Evolutionary conservation across 2,888 invertebrate genomes (phyloP).

Genomic region (Acanthosoma haemorrhoidale): DNA sequence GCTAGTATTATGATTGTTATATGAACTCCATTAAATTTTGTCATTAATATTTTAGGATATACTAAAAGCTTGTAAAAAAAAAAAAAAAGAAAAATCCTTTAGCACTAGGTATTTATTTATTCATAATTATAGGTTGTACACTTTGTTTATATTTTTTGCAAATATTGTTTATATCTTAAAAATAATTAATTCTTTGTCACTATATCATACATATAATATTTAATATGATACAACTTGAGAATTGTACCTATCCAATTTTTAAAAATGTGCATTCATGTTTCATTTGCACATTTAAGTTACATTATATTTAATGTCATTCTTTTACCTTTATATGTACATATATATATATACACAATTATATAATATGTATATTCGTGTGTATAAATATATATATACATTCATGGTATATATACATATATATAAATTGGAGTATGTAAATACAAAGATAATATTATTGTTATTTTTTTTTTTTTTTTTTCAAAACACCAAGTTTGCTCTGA

Average conservation of each 20-base stretch:
- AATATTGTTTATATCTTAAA: slow-evolving; percentile 18
- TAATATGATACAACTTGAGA: neutral
- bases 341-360: slow-evolving; percentile 12
- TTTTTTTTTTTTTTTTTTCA: neutral
- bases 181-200: slow-evolving; percentile 20
- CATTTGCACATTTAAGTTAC: slow-evolving; percentile 19
- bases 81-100: slow-evolving; percentile 3
- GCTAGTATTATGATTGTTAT: slow-evolving; percentile 28
- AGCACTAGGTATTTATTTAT: slow-evolving; percentile 29
- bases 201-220: slow-evolving; percentile 22
- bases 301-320: slow-evolving; percentile 16
- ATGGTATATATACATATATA: neutral
- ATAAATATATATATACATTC: slow-evolving; percentile 2
- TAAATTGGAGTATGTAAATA: slow-evolving; percentile 23
- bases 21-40: slow-evolving; percentile 22
- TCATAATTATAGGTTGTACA: slow-evolving; percentile 26
- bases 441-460: slow-evolving; percentile 25
- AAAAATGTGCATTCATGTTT: slow-evolving; percentile 21
- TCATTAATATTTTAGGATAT: slow-evolving; percentile 27
- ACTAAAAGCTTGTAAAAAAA: slow-evolving; percentile 17
- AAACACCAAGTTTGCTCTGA: neutral
- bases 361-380: slow-evolving; percentile 15
- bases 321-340: slow-evolving; percentile 24
- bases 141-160: slow-evolving; percentile 28
- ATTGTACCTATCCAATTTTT: slow-evolving; percentile 14